Percentiles rank a stretch among this genome's conserved stretches.
phyloP scores from a whole-genome alignment of 1,140 invertebrate genomes.

The Portunus trituberculatus region DNA sequence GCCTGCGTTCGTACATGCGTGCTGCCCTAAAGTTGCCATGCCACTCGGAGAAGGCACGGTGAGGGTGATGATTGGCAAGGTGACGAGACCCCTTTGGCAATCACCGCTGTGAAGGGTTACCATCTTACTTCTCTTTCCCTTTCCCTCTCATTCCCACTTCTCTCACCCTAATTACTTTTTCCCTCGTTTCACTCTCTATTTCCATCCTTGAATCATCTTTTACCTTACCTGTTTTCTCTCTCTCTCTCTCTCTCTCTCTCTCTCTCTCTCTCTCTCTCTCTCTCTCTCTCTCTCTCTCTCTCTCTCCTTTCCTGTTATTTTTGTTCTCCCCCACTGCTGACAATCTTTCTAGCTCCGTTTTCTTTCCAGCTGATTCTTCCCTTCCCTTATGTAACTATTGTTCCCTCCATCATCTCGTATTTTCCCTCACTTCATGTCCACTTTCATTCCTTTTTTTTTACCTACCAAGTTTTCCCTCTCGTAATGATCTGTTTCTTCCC shows the following conservation, averaged over 20 bases:
- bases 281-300: not conserved
- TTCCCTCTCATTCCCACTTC: not conserved
- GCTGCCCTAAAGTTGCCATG: not conserved
- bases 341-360: not conserved
- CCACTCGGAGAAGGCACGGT: too few relatives aligned
- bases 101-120: too few relatives aligned
- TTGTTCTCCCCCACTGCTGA: not conserved
- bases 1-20: not conserved
- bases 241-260: not conserved
- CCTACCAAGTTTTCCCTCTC: not conserved
- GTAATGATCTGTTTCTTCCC: too few relatives aligned
- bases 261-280: not conserved
- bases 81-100: not conserved
- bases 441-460: not conserved
- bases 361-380: too few relatives aligned
- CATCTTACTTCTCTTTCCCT: not conserved
- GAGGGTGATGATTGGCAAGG: not conserved
- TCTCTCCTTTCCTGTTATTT: too few relatives aligned
- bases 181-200: not conserved
- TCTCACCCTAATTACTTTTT: not conserved
- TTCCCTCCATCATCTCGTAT: too few relatives aligned
- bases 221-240: not conserved
- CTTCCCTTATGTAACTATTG: too few relatives aligned
- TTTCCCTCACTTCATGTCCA: too few relatives aligned
- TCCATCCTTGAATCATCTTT: not conserved